Percentiles rank a stretch among this genome's conserved stretches.
These are phyloP conservation scores for Dendrocincla tyrannina DNA, from an alignment of 2,797 vertebrate genomes.

Conservation along the genomic window DNA sequence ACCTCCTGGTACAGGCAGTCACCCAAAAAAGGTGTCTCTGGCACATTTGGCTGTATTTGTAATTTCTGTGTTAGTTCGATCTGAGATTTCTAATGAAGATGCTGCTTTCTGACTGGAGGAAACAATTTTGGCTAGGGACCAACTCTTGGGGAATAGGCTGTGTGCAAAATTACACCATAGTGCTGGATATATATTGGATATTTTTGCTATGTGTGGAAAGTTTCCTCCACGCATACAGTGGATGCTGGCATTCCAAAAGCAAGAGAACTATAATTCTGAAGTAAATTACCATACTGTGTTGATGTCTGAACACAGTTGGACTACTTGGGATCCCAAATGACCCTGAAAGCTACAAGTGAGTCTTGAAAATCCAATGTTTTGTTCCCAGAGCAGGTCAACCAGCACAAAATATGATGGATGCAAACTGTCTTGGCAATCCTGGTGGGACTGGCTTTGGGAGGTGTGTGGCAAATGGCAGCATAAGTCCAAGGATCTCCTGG, in stretches of 20 bases:
- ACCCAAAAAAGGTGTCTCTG: neutral
- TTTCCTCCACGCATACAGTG: neutral
- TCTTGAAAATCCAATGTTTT: neutral
- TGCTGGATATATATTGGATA: neutral
- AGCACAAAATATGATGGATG: neutral
- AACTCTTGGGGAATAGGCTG: neutral
- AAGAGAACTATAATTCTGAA: neutral
- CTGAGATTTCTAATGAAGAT: neutral
- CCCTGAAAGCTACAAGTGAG: neutral
- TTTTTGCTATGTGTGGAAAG: neutral
- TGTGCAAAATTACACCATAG: neutral
- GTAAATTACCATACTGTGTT: neutral
- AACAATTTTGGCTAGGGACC: neutral
- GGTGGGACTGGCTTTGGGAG: neutral
- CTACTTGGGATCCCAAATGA: neutral
- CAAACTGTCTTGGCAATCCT: neutral
- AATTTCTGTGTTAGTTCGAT: neutral
- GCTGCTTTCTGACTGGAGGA: neutral
- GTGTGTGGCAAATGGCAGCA: neutral
- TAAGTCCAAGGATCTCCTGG: neutral
- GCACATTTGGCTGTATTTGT: neutral
- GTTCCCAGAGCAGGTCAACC: neutral
- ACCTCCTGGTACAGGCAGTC: neutral
- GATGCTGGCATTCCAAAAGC: neutral
- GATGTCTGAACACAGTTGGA: neutral